Evolutionary conservation across 2,888 invertebrate genomes (phyloP), one percentile per base, ranked within the genome.

Genomic region (Temnothorax ravouxi): DNA sequence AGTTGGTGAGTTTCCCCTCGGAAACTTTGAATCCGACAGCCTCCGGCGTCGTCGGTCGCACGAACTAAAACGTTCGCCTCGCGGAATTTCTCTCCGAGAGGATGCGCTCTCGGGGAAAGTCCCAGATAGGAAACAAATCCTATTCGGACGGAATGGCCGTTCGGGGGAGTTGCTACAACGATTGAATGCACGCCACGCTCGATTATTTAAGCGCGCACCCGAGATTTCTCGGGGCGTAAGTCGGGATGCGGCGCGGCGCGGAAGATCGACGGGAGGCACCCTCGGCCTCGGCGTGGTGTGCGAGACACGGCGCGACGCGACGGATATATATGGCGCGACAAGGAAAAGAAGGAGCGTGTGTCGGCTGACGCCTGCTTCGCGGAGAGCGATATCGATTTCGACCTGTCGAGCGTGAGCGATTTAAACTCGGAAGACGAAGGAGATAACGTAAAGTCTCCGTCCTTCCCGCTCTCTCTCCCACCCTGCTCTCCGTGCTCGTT

Each of bases 101-200:
- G 79, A 50, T 50, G 25, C 59, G 38, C 38, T 59, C 38, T 5
- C 38, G 47, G 47, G 25, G 59, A 50, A 71, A 72, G 59, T 80
- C 59, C 72, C 59, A n/a, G 72, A 59, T 71, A 79, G 79, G 71
- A 79, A 79, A 72, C 67, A 61, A 83, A 83, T 83, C 69, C 79
- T 85, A 88, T 91, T 85, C 88, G 85, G 77, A 76, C 56, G 64
- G 74, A 86, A 86, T 77, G 69, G 86, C 84, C 87, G 74, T 72
- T 84, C 84, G 59, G 67, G 83, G 66, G 67, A 86, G 83, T 44
- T 59, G 59, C 83, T 82, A 47, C 80, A 82, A 84, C 88, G 88
- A 89, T 89, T 87, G 87, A 88, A 90, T 88, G 88, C 87, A 86
- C 85, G 79, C 86, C 83, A 79, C 69, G 75, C 72, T 86, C 84